A percentile compares a stretch with the other conserved stretches of the same genome.
Conservation (phyloP, 2,888 invertebrate genomes). For the Amiota minor region DNA sequence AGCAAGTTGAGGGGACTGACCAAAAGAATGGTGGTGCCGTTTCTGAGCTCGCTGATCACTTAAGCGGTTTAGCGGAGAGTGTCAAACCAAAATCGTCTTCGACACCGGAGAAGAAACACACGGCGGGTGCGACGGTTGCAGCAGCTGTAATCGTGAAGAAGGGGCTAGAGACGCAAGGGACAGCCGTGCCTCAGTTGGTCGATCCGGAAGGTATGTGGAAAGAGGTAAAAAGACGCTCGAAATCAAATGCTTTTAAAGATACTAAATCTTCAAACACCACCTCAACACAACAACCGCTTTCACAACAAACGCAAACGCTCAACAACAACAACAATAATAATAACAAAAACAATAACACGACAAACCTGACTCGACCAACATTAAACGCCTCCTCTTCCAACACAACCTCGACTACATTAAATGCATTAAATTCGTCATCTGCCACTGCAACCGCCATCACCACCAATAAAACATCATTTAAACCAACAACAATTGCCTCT, state of each 20-base stretch:
- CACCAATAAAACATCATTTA: conserved; percentile 42
- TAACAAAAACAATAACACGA: conserved; percentile 41
- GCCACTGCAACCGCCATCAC: conserved; percentile 43
- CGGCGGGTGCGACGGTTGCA: neutral
- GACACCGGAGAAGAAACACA: conserved; percentile 54
- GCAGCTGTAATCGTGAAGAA: conserved; percentile 33
- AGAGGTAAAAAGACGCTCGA: conserved; percentile 78
- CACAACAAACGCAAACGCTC: conserved; percentile 59
- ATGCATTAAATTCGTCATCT: conserved; percentile 49
- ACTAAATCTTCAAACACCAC: conserved; percentile 65
- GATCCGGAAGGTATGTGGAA: conserved; percentile 72
- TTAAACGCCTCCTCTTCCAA: conserved; percentile 35
- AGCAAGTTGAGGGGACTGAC: conserved; percentile 62
- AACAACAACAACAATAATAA: conserved; percentile 54
- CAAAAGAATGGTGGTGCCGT: conserved; percentile 57
- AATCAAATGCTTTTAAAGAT: conserved; percentile 75
- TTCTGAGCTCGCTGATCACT: conserved; percentile 68
- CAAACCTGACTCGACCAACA: conserved; percentile 46
- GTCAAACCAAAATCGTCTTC: conserved; percentile 63
- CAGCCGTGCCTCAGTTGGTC: conserved; percentile 47
- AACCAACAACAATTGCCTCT: conserved; percentile 36
- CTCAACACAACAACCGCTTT: conserved; percentile 61
- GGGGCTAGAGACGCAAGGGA: conserved; percentile 19
- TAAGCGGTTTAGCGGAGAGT: conserved; percentile 70
- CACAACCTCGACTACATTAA: conserved; percentile 40